Base-by-base conservation (phyloP, 2,113 vertebrate genomes). In the Nesoenas mayeri region DNA sequence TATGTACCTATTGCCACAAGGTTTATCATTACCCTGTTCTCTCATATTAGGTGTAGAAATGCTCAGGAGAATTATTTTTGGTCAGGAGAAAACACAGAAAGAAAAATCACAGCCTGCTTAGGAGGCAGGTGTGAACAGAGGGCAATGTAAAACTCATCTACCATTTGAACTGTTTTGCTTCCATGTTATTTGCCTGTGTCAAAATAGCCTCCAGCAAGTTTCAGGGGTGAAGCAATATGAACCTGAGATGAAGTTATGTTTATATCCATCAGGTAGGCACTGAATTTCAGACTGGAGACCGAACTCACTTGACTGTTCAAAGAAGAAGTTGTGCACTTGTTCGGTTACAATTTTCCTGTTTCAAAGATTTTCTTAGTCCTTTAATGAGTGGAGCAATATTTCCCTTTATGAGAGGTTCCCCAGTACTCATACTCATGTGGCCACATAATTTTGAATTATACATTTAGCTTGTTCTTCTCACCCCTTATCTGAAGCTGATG, bases 401-500 rank as follows among this genome's bases (percentile, higher is more conserved):
- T 48, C 28, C 29, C 14, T 25, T 57, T 28, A 56, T 10, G 8
- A 38, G 24, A 47, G 4, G 4, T 60, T 82, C 36, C 15, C 9
- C 8, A 40, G 7, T 36, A 36, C 2, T 0, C n/a, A 3, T 21
- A 5, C 2, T 0, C n/a, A 3, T 21, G 5, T 40, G 56, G 26
- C 75, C 11, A 19, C 13, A 16, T 19, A 2, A 57, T 20, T 74
- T 72, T 38, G 22, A 47, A 38, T 53, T 53, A 34, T 5, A 19
- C 15, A 31, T 79, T 87, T 79, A 70, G 24, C 17, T 61, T 9
- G 1, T 51, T 9, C 38, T 78, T 81, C n/a, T 32, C n/a, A 22
- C 5, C 13, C 19, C 15, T 36, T 36, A 48, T 34, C 24, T 24
- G 69, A 72, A 77, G 16, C 16, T 25, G 17, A 62, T 25, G 51